Base-by-base conservation (phyloP, 2,888 invertebrate species). In the Perizoma affinitatum region DNA sequence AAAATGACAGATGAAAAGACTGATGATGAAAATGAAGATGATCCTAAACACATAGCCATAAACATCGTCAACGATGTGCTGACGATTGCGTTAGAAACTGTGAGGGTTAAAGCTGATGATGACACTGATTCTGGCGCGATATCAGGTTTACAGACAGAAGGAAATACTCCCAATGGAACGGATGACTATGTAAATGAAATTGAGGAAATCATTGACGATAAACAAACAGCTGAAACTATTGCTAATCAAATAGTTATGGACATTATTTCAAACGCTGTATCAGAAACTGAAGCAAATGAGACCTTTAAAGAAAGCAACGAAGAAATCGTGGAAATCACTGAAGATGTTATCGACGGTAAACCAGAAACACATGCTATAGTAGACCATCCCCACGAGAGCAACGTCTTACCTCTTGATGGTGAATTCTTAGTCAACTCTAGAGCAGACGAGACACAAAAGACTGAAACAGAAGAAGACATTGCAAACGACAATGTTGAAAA, bases 21-120 rank as follows among this genome's bases (percentile, higher is more conserved):
- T 80, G 92, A 84, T 44, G 83, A 85, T 46, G 70, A 72, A 8
- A 81, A 81, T 38, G 74, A 71, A 55, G 86, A 86, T 59, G 88
- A 91, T 67, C 90, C 90, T 5, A 88, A 90, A 67, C 80, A 85
- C 59, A 83, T 90, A 55, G 92, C 92, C 47, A 83, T 90, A 42
- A 88, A 88, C 65, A 92, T 92, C 41, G 92, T 93, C 4, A 90
- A 93, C 62, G 92, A 93, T 62, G 90, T 93, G 9, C 70, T 92
- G n/a, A 86, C 87, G 33, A 82, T 90, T 58, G 92, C 93, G 5
- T 74, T 91, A 22, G 89, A 92, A 69, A 88, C 87, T 11, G 90
- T 93, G 3, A 82, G 83, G 59, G 75, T 88, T 72, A 90, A 92
- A 79, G 70, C 84, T 44, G 92, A 92, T 51, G 90, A 91, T 41